These are phyloP conservation scores for Craseonycteris thonglongyai DNA, from an alignment of 2,113 vertebrate species.

Conservation along the genomic window DNA sequence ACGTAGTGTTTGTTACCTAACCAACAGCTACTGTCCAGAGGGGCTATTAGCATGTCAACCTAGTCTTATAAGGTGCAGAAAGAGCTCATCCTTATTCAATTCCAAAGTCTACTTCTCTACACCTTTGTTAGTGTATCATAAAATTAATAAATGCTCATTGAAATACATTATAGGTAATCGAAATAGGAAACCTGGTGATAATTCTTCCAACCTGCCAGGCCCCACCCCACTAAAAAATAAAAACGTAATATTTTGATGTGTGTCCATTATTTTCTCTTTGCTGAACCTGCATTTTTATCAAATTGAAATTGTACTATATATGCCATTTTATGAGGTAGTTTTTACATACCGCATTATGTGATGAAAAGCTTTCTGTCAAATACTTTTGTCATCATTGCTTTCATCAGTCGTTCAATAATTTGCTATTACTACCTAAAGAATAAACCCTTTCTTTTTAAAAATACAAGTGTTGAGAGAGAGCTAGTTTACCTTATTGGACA, in stretches of 20 bases:
- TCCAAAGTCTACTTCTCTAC: neutral
- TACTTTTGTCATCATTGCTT: neutral
- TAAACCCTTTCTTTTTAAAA: neutral
- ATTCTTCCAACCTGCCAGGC: neutral
- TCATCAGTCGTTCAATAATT: neutral
- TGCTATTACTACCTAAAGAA: neutral
- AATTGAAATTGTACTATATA: neutral
- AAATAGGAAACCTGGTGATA: neutral
- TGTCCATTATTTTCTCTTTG: neutral
- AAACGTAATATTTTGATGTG: neutral
- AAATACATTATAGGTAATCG: neutral
- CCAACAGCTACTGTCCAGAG: neutral
- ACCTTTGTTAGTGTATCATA: neutral
- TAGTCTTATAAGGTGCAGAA: neutral
- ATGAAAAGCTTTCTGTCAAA: conserved; percentile 12
- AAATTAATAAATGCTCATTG: neutral
- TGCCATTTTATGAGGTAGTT: neutral
- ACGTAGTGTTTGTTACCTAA: neutral
- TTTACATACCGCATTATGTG: neutral
- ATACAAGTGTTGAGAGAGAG: neutral
- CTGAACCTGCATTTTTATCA: neutral
- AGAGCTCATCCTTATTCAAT: neutral
- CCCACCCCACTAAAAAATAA: neutral
- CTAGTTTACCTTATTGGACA: neutral
- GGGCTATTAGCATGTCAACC: neutral